Evolutionary conservation across 2,113 vertebrate genomes (phyloP).

Genomic region (Naja naja): DNA sequence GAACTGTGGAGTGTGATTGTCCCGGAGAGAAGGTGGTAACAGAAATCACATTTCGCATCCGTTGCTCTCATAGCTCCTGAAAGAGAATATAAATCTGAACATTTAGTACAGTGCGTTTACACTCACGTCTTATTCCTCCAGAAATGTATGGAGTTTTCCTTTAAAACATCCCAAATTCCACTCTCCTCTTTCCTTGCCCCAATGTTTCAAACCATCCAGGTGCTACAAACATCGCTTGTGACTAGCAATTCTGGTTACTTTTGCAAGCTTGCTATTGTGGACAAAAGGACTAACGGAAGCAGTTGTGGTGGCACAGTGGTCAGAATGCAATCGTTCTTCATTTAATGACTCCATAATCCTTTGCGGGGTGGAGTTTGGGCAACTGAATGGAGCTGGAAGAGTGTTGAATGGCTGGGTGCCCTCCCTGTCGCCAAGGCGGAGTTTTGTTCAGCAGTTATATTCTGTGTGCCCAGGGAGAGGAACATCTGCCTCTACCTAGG

Average conservation of each 20-base stretch:
- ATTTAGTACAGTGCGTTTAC: not conserved
- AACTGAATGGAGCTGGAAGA: no score
- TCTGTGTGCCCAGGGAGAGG: no score
- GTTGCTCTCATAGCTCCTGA: not conserved
- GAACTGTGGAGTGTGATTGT: not conserved
- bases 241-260: not conserved
- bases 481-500: no score
- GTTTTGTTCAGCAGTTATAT: no score
- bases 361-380: no score
- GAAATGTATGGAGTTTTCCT: not conserved
- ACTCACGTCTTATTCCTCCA: not conserved
- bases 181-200: not conserved
- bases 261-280: not conserved
- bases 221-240: not conserved
- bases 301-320: not conserved
- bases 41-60: rapidly evolving
- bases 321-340: not conserved
- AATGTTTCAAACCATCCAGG: no score
- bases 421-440: no score
- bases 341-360: no score
- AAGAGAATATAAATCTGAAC: not conserved
- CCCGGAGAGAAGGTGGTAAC: not conserved
- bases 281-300: not conserved
- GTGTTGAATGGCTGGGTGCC: no score
- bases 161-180: not conserved